Evolutionary conservation across 2,797 vertebrate species (phyloP).

Genomic region (Anguilla marmorata): DNA sequence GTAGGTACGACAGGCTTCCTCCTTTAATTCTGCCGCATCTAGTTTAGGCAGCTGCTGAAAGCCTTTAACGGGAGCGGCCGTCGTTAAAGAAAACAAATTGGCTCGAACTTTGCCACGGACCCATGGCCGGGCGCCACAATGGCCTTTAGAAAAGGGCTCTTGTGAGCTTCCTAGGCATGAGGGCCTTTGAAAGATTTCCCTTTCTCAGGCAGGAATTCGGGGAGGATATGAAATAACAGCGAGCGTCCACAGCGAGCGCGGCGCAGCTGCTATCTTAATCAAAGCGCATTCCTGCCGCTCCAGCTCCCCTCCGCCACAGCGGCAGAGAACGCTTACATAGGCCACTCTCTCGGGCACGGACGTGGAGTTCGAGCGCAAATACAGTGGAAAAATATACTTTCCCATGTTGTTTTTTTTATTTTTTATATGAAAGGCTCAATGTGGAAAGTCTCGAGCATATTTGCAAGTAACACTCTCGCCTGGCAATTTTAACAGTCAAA

Average conservation of each 20-base stretch:
- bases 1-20: neutral
- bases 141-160: constrained; percentile 23
- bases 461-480: neutral
- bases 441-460: neutral
- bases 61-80: neutral
- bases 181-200: constrained; percentile 26
- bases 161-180: constrained; percentile 8
- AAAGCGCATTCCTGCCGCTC: neutral
- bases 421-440: neutral
- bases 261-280: constrained; percentile 30
- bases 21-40: neutral
- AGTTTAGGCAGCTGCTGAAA: neutral
- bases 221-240: constrained; percentile 28
- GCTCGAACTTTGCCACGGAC: constrained; percentile 7
- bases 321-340: neutral
- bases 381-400: neutral
- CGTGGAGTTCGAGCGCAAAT: neutral
- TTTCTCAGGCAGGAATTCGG: neutral
- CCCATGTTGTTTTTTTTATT: neutral
- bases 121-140: constrained; percentile 17
- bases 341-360: neutral
- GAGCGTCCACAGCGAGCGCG: constrained; percentile 13
- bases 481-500: neutral
- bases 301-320: neutral
- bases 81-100: constrained; percentile 6